These are phyloP conservation scores for Cercopithecus mona DNA, from an alignment of 2,113 vertebrate species.

Conservation along the genomic window DNA sequence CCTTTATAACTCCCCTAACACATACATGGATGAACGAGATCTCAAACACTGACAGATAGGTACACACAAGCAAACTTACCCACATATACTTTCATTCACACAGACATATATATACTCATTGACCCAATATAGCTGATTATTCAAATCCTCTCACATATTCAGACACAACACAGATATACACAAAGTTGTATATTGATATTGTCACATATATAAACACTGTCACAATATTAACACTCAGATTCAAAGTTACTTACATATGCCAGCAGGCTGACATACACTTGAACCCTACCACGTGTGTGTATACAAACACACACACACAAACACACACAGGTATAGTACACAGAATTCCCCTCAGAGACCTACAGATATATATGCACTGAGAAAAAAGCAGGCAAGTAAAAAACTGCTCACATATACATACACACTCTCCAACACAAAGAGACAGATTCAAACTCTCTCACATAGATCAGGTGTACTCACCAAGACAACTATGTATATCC, in stretches of 20 bases:
- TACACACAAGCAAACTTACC: not conserved
- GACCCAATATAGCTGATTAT: not conserved
- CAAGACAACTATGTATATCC: not conserved
- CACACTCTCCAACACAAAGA: not conserved
- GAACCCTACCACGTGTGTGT: not conserved
- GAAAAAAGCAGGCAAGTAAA: not conserved
- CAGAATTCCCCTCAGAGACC: not conserved
- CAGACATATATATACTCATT: not conserved
- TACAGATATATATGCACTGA: slow-evolving; percentile 4
- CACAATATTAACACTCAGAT: slow-evolving; percentile 35
- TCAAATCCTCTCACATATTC: slow-evolving; percentile 33
- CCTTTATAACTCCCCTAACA: not conserved
- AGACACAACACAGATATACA: not conserved
- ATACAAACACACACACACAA: not conserved
- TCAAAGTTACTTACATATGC: slow-evolving; percentile 32
- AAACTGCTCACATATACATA: not conserved
- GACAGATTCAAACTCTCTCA: not conserved
- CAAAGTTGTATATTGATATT: not conserved
- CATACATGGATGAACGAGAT: not conserved
- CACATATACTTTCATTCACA: not conserved
- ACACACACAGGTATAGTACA: not conserved
- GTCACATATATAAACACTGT: not conserved
- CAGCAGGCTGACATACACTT: not conserved
- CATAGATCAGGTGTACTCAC: not conserved
- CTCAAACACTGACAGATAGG: slow-evolving; percentile 8